phyloP scores from a whole-genome alignment of 2,888 invertebrate species.

The Amphipyra berbera region DNA sequence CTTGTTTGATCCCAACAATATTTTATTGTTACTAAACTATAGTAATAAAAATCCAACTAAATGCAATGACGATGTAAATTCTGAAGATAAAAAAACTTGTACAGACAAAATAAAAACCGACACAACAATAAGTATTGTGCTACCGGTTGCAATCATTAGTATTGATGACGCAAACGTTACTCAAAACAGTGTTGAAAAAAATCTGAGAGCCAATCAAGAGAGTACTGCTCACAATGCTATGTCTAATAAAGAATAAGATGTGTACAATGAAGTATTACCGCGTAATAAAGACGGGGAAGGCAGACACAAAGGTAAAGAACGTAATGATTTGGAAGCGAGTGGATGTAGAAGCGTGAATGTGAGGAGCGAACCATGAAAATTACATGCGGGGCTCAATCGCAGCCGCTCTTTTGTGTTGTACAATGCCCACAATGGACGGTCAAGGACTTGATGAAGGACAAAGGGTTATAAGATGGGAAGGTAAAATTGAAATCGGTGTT shows the following conservation, averaged over 20 bases:
- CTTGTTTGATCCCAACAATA: constrained; percentile 69
- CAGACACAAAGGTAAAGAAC: constrained; percentile 83
- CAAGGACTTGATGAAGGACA: constrained; percentile 87
- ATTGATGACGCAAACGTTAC: constrained; percentile 88
- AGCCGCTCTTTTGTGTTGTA: constrained; percentile 83
- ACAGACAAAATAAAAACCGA: constrained; percentile 68
- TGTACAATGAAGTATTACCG: constrained; percentile 77
- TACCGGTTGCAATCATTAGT: constrained; percentile 87
- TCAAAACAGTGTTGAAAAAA: constrained; percentile 81
- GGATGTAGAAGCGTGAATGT: constrained; percentile 84
- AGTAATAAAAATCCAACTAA: constrained; percentile 84
- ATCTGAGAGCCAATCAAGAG: constrained; percentile 84
- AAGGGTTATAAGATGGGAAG: constrained; percentile 76
- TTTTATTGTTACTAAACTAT: constrained; percentile 80
- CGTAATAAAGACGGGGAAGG: constrained; percentile 78
- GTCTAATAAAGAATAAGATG: constrained; percentile 77
- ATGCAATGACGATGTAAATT: constrained; percentile 87
- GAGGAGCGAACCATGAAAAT: constrained; percentile 86
- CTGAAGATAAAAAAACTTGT: constrained; percentile 70
- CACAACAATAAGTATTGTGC: constrained; percentile 87
- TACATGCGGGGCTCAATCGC: constrained; percentile 85
- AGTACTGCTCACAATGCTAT: constrained; percentile 70
- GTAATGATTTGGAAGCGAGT: constrained; percentile 89
- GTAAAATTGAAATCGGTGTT: constrained; percentile 59
- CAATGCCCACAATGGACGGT: constrained; percentile 82